Evolutionary conservation across 2,113 vertebrate genomes (phyloP), one percentile per base, ranked within the genome.

Genomic region (Menura novaehollandiae): DNA sequence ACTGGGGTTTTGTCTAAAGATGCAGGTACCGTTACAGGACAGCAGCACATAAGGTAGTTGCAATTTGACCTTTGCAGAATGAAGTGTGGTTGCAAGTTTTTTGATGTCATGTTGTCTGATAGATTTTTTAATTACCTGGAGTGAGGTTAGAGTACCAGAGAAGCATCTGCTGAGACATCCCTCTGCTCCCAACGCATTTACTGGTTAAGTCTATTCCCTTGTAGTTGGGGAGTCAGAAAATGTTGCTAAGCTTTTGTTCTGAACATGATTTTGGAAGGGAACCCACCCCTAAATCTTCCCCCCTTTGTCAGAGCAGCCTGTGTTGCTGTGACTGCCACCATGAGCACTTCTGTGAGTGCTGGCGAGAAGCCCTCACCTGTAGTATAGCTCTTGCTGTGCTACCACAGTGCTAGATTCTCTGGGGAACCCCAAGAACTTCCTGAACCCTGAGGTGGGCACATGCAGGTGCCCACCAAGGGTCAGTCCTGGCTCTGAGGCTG

Each of bases 91-190:
- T 0, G 0, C 55, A 84, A 74, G 15, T 81, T 60, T 91, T 84
- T 47, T 55, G 56, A 67, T 92, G 17, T 84, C 17, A 15, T 52
- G 39, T 92, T 84, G 56, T 71, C 43, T 89, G 79, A 78, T 93
- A 55, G 64, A 74, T 95, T 89, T 89, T 95, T 93, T 91, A 91
- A 89, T 95, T 95, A 81, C 39, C 39, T 84, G 17, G 22, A 64
- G 7, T 41, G 56, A 75, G 64, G 52, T 71, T 89, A 71, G 67
- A 81, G 21, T 84, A 63, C 56, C 43, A 67, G 68, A 67, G 64
- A 88, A 74, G 24, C 3, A 2, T 77, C 76, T 93, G 32, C 49
- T 76, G 67, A 85, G 72, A 77, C 17, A 41, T 14, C 3, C 11
- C 24, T 95, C 47, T 88, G 51, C 47, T 93, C 30, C 55, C 19